Base-by-base conservation (phyloP, 2,797 vertebrate species). In the Falco cherrug region DNA sequence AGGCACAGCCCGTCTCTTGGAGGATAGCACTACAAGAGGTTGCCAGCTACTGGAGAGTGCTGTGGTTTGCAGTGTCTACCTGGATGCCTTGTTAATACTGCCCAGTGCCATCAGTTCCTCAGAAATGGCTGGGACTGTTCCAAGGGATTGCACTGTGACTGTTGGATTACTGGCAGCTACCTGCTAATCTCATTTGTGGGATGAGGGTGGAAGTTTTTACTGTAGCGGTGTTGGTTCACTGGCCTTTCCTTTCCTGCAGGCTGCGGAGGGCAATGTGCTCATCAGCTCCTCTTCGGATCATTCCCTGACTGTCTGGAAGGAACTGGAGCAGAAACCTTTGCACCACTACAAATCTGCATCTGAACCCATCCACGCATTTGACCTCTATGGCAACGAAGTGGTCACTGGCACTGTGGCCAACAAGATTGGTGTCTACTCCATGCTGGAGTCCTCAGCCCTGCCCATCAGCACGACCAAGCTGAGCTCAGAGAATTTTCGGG, bases 401-500 rank as follows among this genome's bases (percentile, higher is more conserved):
- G 99, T 99, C 90, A 98, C 99, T 0, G 99, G 99, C 93, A 99
- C 99, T 0, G 99, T 99, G 96, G 99, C 99, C 89, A 99, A 99
- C 98, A 99, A 99, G 97, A 99, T 99, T 0, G 99, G 99, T 0
- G 98, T 99, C 93, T 99, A 99, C 96, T 99, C 99, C 82, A 98
- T 99, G 98, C 98, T 99, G 28, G 99, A 99, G 68, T 99, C 99
- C 43, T 99, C 99, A 13, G 96, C 98, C 43, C 98, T 98, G 93
- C 98, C 99, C 3, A 92, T 97, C 54, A 99, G 99, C 95, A 98
- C 98, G 33, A 99, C 99, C 87, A 99, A 99, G 96, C 99, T 99
- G 93, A 99, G 99, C 98, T 99, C 99, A 0, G 99, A 99, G 98
- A 99, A 99, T 98, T 99, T 99, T 97, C 99, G 99, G 6, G 99